phyloP scores from a whole-genome alignment of 2,113 vertebrate species.

The Pavo muticus region DNA sequence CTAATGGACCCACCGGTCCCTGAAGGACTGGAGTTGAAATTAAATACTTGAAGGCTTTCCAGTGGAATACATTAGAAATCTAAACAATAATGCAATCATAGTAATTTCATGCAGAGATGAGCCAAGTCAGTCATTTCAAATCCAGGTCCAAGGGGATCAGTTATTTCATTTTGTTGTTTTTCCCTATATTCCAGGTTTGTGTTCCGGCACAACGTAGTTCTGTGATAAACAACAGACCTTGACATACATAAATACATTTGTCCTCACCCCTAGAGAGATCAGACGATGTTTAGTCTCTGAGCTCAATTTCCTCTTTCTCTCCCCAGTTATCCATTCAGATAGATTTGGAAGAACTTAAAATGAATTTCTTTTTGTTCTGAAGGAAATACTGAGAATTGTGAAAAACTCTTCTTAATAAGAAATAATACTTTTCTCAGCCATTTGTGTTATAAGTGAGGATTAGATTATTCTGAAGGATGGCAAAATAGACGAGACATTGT shows the following conservation, averaged over 20 bases:
- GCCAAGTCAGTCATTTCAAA: not conserved
- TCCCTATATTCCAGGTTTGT: not conserved
- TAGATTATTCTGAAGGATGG: not conserved
- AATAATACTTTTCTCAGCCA: not conserved
- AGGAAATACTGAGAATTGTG: not conserved
- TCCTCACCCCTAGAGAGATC: not conserved
- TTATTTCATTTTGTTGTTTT: not conserved
- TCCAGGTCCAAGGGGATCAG: not conserved
- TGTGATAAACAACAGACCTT: not conserved
- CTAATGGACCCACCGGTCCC: not conserved
- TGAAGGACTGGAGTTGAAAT: not conserved
- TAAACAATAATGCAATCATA: not conserved
- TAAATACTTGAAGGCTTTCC: not conserved
- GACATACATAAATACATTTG: not conserved
- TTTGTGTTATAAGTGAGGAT: fast-evolving
- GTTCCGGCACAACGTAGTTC: not conserved
- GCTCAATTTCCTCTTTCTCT: not conserved
- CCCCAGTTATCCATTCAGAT: not conserved
- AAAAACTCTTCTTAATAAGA: not conserved
- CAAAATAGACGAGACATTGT: not conserved
- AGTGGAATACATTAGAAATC: not conserved
- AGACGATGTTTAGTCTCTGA: not conserved
- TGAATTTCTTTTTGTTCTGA: not conserved
- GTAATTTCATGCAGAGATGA: not conserved
- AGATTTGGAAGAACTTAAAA: not conserved